Evolutionary conservation across 2,113 vertebrate species (phyloP).

Genomic region (Corythoichthys intestinalis): DNA sequence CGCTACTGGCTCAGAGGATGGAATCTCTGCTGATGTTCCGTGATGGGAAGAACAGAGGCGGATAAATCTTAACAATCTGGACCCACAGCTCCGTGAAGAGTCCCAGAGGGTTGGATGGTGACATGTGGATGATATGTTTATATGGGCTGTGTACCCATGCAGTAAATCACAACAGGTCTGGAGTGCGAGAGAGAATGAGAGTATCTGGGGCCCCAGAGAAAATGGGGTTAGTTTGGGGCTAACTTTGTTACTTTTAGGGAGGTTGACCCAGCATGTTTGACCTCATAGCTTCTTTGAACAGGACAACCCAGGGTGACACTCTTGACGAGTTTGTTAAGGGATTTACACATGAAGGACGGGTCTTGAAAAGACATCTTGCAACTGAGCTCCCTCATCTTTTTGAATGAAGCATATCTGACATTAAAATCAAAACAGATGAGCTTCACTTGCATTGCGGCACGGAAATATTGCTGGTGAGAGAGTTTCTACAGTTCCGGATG

Average conservation of each 20-base stretch:
- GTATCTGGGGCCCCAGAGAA: conserved; percentile 38
- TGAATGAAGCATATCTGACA: conserved; percentile 22
- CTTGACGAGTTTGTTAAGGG: conserved; percentile 43
- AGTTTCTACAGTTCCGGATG: conserved; percentile 21
- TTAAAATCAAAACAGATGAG: conserved; percentile 44
- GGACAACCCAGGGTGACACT: conserved; percentile 51
- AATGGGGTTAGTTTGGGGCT: conserved; percentile 49
- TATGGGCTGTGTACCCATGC: conserved; percentile 49
- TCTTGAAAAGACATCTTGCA: conserved; percentile 38
- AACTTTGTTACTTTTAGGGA: conserved; percentile 54
- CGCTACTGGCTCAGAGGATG: conserved; percentile 27
- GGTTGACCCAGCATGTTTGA: conserved; percentile 61
- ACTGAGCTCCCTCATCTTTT: conserved; percentile 30
- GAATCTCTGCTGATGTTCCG: conserved; percentile 27
- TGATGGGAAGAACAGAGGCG: conserved; percentile 34
- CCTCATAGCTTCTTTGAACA: conserved; percentile 59
- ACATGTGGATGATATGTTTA: conserved; percentile 62
- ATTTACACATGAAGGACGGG: conserved; percentile 65
- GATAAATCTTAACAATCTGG: conserved; percentile 41
- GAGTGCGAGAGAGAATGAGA: conserved; percentile 41
- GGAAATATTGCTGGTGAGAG: conserved; percentile 13
- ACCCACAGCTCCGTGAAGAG: conserved; percentile 19
- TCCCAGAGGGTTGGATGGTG: conserved; percentile 39
- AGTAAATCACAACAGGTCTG: conserved; percentile 57
- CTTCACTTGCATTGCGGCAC: conserved; percentile 11